These are phyloP conservation scores for Enteromius trimaculatus DNA, from an alignment of 2,797 vertebrate genomes.

Conservation along the genomic window DNA sequence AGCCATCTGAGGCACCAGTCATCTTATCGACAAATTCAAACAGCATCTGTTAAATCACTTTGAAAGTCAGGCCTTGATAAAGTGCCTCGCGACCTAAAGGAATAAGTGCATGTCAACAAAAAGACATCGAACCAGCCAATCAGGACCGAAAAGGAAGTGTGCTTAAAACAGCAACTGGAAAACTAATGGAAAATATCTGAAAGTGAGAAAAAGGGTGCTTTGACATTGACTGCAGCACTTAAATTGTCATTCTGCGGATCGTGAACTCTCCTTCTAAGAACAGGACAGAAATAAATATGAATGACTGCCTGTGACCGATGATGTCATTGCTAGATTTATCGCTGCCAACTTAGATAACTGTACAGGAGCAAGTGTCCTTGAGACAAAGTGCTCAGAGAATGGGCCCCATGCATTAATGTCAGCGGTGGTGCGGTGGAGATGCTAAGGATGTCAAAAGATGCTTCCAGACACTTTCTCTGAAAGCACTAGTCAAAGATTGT, in stretches of 20 bases:
- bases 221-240: slow-evolving; percentile 54
- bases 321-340: slow-evolving; percentile 81
- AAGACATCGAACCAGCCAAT: neutral
- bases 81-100: slow-evolving; percentile 25
- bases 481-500: slow-evolving; percentile 58
- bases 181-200: slow-evolving; percentile 35
- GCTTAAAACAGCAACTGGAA: neutral
- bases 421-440: slow-evolving; percentile 71
- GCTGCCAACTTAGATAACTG: slow-evolving; percentile 75
- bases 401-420: slow-evolving; percentile 73
- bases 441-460: slow-evolving; percentile 67
- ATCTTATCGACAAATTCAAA: slow-evolving; percentile 47
- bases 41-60: slow-evolving; percentile 53
- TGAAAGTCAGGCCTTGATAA: slow-evolving; percentile 31
- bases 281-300: slow-evolving; percentile 78
- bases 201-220: slow-evolving; percentile 53
- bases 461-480: slow-evolving; percentile 36
- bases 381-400: slow-evolving; percentile 72
- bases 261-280: slow-evolving; percentile 70
- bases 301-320: slow-evolving; percentile 75
- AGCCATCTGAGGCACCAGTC: slow-evolving; percentile 34
- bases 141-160: neutral
- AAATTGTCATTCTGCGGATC: slow-evolving; percentile 57
- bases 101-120: slow-evolving; percentile 14
- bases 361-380: slow-evolving; percentile 80